phyloP scores from a whole-genome alignment of 2,888 invertebrate genomes.

The Melipona bicolor region DNA sequence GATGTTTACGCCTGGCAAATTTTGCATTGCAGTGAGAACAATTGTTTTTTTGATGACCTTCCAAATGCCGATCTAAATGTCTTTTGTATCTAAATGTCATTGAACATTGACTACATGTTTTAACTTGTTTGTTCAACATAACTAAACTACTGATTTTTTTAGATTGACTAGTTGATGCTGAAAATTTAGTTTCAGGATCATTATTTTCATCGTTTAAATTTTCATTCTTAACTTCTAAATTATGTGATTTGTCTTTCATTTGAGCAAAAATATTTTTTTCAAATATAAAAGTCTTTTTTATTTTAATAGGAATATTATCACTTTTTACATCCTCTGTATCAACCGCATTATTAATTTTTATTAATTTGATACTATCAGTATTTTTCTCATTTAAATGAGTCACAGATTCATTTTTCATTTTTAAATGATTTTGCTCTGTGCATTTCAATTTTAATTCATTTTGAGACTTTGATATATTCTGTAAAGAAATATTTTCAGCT shows the following conservation, averaged over 20 bases:
- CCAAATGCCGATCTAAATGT: slow-evolving; percentile 78
- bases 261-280: slow-evolving; percentile 14
- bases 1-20: slow-evolving; percentile 78
- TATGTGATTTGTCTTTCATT: slow-evolving; percentile 25
- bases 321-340: not conserved
- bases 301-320: slow-evolving; percentile 7
- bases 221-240: slow-evolving; percentile 6
- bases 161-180: not conserved
- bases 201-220: slow-evolving; percentile 31
- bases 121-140: slow-evolving; percentile 50
- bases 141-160: slow-evolving; percentile 25
- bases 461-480: slow-evolving; percentile 25
- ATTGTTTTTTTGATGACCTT: slow-evolving; percentile 81
- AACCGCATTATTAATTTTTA: slow-evolving; percentile 3
- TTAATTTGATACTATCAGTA: slow-evolving; percentile 12
- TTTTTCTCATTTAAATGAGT: not conserved
- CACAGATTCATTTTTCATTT: slow-evolving; percentile 20
- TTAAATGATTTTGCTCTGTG: slow-evolving; percentile 10
- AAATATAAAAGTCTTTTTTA: slow-evolving; percentile 9
- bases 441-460: slow-evolving; percentile 21
- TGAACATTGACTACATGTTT: slow-evolving; percentile 73
- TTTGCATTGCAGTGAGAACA: slow-evolving; percentile 80
- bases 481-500: slow-evolving; percentile 56
- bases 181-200: slow-evolving; percentile 24
- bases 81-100: slow-evolving; percentile 80